These are phyloP conservation scores for Notolepis coatsorum DNA, from an alignment of 2,797 vertebrate species.

Conservation along the genomic window DNA sequence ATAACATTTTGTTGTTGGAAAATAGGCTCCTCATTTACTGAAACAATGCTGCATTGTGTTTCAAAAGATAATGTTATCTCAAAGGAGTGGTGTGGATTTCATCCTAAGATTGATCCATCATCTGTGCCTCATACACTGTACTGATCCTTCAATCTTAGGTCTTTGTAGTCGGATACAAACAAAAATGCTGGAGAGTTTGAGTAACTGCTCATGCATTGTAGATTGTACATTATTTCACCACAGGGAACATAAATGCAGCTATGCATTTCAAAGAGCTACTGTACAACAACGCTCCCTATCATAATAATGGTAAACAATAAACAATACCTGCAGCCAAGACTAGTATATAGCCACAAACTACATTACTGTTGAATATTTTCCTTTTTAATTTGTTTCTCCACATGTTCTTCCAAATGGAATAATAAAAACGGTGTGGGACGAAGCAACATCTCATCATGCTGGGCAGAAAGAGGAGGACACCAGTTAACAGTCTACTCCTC, in stretches of 20 bases:
- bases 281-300: too few relatives aligned
- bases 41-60: not conserved
- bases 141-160: not conserved
- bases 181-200: not conserved
- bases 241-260: too few relatives aligned
- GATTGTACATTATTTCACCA: too few relatives aligned
- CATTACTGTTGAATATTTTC: not conserved
- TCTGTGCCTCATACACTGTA: not conserved
- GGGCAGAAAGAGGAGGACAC: constrained; percentile 2
- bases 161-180: not conserved
- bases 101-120: not conserved
- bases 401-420: not conserved
- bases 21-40: not conserved
- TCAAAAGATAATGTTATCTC: too few relatives aligned
- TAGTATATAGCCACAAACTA: not conserved
- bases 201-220: not conserved
- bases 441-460: not conserved
- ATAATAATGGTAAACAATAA: not conserved
- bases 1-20: not conserved
- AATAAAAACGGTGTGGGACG: not conserved
- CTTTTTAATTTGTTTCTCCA: not conserved
- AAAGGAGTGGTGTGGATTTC: not conserved
- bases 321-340: not conserved
- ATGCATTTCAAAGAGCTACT: too few relatives aligned
- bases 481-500: constrained; percentile 25